Conservation (phyloP, 2,797 vertebrate species). For the Fistularia tabacaria region DNA sequence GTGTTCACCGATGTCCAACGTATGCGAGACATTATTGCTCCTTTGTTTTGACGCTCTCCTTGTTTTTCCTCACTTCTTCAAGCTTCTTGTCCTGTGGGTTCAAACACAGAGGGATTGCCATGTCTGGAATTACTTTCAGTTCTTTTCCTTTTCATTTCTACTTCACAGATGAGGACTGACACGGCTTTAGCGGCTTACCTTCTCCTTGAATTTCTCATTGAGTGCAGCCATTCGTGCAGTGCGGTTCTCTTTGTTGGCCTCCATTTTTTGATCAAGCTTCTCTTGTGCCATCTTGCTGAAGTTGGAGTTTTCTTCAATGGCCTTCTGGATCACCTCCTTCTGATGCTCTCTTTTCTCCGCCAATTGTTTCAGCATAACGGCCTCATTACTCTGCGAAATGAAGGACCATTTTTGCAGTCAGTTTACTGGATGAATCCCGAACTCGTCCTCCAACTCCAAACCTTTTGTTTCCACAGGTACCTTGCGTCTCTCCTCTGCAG, state of each 20-base stretch:
- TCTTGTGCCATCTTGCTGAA: constrained; percentile 93
- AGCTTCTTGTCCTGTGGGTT: constrained; percentile 86
- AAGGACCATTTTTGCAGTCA: neutral
- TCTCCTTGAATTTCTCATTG: constrained; percentile 90
- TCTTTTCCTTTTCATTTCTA: neutral
- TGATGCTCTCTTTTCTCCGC: constrained; percentile 91
- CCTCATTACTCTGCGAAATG: constrained; percentile 81
- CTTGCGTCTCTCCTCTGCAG: constrained; percentile 93
- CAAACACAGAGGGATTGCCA: constrained; percentile 13
- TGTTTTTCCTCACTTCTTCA: constrained; percentile 92
- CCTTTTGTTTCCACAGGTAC: constrained; percentile 60
- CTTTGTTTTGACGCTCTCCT: constrained; percentile 83
- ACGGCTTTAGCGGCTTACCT: constrained; percentile 65
- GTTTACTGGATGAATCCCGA: neutral
- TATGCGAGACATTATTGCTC: constrained; percentile 44
- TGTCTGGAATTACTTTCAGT: neutral
- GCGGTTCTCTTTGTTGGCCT: constrained; percentile 92
- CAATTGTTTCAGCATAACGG: constrained; percentile 87
- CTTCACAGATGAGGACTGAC: neutral
- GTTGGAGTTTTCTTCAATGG: constrained; percentile 87
- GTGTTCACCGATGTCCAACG: constrained; percentile 18
- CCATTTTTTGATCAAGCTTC: constrained; percentile 93
- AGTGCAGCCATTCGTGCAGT: constrained; percentile 88
- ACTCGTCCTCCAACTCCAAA: no score
- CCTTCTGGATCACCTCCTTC: constrained; percentile 93